These are phyloP conservation scores for Odontomyia ornata DNA, from an alignment of 2,888 invertebrate genomes.

Conservation along the genomic window DNA sequence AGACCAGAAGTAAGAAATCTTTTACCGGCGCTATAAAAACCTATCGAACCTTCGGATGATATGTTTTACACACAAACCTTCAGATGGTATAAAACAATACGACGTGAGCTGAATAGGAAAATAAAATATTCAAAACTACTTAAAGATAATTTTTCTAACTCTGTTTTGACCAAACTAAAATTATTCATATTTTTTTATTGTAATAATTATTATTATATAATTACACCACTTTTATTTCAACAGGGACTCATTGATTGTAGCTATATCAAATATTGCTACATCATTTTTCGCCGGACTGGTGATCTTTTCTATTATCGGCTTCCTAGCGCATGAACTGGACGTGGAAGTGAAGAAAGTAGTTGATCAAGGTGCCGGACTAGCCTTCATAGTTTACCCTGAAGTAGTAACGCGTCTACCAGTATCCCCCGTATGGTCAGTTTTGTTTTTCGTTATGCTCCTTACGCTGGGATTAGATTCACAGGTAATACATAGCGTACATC, in stretches of 20 bases:
- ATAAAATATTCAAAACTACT: background rate
- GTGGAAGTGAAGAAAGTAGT: constrained; percentile 77
- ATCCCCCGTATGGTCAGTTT: constrained; percentile 82
- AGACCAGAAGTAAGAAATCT: no score
- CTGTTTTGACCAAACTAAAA: no score
- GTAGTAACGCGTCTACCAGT: constrained; percentile 80
- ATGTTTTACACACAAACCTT: no score
- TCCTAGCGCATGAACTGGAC: constrained; percentile 78
- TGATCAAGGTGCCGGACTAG: constrained; percentile 80
- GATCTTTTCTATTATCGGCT: constrained; percentile 84
- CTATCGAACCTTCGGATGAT: no score
- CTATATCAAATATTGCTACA: constrained; percentile 79
- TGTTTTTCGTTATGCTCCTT: constrained; percentile 82
- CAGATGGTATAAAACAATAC: no score
- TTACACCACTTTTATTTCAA: constrained; percentile 51
- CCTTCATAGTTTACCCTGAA: constrained; percentile 88
- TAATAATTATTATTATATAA: background rate
- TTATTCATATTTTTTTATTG: no score
- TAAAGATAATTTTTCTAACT: background rate
- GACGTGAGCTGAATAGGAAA: background rate
- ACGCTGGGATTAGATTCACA: constrained; percentile 79
- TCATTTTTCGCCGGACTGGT: constrained; percentile 84
- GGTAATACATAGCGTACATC: constrained; percentile 59
- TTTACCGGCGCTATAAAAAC: no score
- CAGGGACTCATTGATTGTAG: constrained; percentile 80